Evolutionary conservation across 1,140 invertebrate species (phyloP).

Genomic region (Polypedilum vanderplanki): DNA sequence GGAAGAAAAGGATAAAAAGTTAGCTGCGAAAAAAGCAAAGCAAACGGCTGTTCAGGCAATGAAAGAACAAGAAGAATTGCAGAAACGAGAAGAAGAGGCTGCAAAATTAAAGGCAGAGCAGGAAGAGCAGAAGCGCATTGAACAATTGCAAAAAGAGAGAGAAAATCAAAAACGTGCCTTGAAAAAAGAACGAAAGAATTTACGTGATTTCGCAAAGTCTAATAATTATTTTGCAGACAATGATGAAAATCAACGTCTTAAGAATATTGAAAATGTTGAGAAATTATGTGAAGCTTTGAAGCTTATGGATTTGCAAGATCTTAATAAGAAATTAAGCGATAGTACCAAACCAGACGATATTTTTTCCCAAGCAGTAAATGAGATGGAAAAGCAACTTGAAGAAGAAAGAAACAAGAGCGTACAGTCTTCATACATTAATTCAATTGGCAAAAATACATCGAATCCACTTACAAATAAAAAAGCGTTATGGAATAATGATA

Average conservation of each 20-base stretch:
- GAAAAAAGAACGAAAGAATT: conserved; percentile 76
- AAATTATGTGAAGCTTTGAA: conserved; percentile 78
- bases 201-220: conserved; percentile 79
- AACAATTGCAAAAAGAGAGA: conserved; percentile 78
- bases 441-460: conserved; percentile 39
- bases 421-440: conserved; percentile 41
- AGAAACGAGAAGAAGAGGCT: conserved; percentile 59
- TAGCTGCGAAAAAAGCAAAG: conserved; percentile 80
- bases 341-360: conserved; percentile 49
- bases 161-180: conserved; percentile 75
- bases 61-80: conserved; percentile 73
- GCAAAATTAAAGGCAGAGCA: conserved; percentile 78
- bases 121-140: conserved; percentile 68
- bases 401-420: conserved; percentile 60
- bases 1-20: conserved; percentile 87
- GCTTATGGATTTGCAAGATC: conserved; percentile 62
- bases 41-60: conserved; percentile 80
- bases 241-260: conserved; percentile 61
- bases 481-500: conserved; percentile 72
- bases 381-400: conserved; percentile 66
- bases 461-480: conserved; percentile 42
- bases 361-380: conserved; percentile 60
- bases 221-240: conserved; percentile 75
- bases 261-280: conserved; percentile 82
- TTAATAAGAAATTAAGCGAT: conserved; percentile 62